phyloP scores from a whole-genome alignment of 2,113 vertebrate genomes.

The Sylvietta virens region DNA sequence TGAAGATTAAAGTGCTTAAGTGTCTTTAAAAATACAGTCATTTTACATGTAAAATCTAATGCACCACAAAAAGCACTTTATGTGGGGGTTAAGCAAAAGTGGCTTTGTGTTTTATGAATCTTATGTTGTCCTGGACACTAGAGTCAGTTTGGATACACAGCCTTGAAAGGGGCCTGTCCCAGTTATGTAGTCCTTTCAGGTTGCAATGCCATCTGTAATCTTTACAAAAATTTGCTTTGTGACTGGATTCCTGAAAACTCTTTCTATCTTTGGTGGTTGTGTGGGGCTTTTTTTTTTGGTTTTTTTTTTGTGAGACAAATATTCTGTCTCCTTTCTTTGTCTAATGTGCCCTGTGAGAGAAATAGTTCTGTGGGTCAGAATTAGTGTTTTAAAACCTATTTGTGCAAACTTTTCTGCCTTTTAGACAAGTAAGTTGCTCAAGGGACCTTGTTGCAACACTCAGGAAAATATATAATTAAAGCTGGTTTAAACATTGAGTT shows the following conservation, averaged over 20 bases:
- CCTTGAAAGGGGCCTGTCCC: not conserved
- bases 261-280: not conserved
- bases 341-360: not conserved
- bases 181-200: not conserved
- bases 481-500: not conserved
- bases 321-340: not conserved
- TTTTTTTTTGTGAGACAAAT: not conserved
- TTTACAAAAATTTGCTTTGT: not conserved
- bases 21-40: not conserved
- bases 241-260: not conserved
- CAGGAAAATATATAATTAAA: conserved; percentile 5
- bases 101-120: not conserved
- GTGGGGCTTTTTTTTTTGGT: too few relatives aligned
- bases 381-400: not conserved
- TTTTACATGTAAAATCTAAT: not conserved
- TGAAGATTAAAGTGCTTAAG: not conserved
- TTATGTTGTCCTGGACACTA: not conserved
- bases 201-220: not conserved
- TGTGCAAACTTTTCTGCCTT: not conserved
- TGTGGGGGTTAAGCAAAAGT: not conserved
- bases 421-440: not conserved
- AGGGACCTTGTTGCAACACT: not conserved
- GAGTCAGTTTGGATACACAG: not conserved
- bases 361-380: not conserved
- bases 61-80: not conserved